phyloP scores from a whole-genome alignment of 2,888 invertebrate species.

The Trilocha varians region DNA sequence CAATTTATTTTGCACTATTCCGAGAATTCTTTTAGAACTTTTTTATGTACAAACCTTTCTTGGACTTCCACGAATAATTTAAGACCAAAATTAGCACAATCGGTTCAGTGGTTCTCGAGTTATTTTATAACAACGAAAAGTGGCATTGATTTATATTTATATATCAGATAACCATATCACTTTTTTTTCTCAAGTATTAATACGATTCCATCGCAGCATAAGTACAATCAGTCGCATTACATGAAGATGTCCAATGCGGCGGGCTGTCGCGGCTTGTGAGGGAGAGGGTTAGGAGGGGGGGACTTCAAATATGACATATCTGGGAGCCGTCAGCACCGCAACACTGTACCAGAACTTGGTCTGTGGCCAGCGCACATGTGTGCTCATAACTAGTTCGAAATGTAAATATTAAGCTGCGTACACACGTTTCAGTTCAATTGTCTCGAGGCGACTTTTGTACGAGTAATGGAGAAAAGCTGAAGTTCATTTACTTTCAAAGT shows the following conservation, averaged over 20 bases:
- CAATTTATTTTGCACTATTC: no score
- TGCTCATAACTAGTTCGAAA: constrained; percentile 10
- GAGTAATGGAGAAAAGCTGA: no score
- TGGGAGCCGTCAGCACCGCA: constrained; percentile 62
- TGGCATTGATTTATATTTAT: no score
- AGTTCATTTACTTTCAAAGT: no score
- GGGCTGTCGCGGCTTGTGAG: constrained; percentile 17
- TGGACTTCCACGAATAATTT: no score
- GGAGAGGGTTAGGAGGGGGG: constrained; percentile 19
- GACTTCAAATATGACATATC: constrained; percentile 66
- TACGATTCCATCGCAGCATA: constrained; percentile 15
- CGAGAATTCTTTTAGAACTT: no score
- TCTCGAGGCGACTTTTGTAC: constrained; percentile 6
- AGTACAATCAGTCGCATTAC: constrained; percentile 49
- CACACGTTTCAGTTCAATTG: background rate
- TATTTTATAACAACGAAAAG: no score
- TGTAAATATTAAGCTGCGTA: constrained; percentile 12
- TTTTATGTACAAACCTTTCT: no score
- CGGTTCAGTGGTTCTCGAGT: no score
- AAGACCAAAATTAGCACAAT: no score
- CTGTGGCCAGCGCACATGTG: constrained; percentile 64
- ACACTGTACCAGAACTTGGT: constrained; percentile 60
- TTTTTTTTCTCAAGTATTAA: constrained; percentile 22
- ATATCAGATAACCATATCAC: background rate
- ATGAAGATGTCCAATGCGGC: constrained; percentile 48